These are phyloP conservation scores for Sesamia inferens DNA, from an alignment of 2,888 invertebrate genomes.

Conservation along the genomic window DNA sequence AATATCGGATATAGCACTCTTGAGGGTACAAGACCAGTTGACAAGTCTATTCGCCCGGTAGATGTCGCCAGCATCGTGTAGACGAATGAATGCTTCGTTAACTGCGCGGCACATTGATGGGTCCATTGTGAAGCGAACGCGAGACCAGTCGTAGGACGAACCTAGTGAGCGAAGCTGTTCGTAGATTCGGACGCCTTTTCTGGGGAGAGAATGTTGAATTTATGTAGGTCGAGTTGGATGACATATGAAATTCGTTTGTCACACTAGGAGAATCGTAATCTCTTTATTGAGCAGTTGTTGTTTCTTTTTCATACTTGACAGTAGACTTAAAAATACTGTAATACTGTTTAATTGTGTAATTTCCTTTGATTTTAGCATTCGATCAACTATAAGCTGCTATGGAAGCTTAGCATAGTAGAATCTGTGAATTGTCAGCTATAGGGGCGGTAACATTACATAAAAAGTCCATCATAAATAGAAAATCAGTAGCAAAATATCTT, in stretches of 20 bases:
- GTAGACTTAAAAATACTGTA: no score
- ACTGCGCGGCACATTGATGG: slow-evolving; percentile 96
- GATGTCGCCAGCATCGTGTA: slow-evolving; percentile 96
- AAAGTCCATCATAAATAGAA: no score
- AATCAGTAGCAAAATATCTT: background rate
- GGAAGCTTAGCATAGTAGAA: no score
- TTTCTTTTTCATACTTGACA: no score
- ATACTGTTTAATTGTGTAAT: no score
- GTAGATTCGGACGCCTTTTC: slow-evolving; percentile 93
- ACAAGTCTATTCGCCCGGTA: slow-evolving; percentile 97
- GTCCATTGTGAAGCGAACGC: slow-evolving; percentile 99
- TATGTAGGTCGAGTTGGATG: background rate
- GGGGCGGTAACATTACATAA: no score
- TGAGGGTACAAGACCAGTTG: slow-evolving; percentile 99
- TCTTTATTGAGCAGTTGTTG: no score
- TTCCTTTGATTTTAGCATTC: no score
- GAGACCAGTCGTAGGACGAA: slow-evolving; percentile 98
- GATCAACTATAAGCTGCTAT: no score
- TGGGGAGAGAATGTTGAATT: slow-evolving; percentile 69
- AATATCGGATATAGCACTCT: slow-evolving; percentile 99
- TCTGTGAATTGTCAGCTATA: no score
- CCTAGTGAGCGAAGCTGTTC: slow-evolving; percentile 96
- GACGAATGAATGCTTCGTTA: slow-evolving; percentile 97
- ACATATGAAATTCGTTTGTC: no score
- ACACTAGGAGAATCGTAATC: no score